phyloP scores from a whole-genome alignment of 2,797 vertebrate genomes.

The Sebastes kiyomatsui region DNA sequence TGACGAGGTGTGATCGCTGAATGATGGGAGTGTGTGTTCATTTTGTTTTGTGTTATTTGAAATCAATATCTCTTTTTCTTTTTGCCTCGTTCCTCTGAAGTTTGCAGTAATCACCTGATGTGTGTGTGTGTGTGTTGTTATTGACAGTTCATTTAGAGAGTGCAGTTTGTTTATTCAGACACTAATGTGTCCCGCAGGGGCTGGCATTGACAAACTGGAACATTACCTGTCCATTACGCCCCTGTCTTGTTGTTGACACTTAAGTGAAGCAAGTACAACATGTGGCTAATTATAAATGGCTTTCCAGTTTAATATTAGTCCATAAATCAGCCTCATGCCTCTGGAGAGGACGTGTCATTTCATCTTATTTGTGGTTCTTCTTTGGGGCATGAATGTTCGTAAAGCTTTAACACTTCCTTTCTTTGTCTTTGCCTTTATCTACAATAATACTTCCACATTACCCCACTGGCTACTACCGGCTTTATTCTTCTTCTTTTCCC shows the following conservation, averaged over 20 bases:
- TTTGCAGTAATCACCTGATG: not conserved
- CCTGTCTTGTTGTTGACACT: not conserved
- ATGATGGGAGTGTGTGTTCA: not conserved
- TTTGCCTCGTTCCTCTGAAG: not conserved
- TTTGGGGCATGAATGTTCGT: not conserved
- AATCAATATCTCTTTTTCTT: slow-evolving; percentile 3
- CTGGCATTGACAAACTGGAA: slow-evolving; percentile 16
- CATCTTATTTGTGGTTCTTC: not conserved
- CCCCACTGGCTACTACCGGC: not conserved
- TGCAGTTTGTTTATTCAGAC: slow-evolving; percentile 4
- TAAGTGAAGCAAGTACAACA: not conserved
- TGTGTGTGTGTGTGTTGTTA: not conserved
- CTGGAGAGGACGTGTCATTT: not conserved
- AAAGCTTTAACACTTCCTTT: not conserved
- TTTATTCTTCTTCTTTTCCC: not conserved
- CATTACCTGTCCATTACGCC: slow-evolving; percentile 10
- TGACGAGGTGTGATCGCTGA: slow-evolving; percentile 15
- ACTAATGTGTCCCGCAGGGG: not conserved
- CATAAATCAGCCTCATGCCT: not conserved
- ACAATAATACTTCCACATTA: not conserved
- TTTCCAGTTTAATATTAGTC: not conserved
- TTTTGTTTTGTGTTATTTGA: slow-evolving; percentile 17
- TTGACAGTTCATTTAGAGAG: slow-evolving; percentile 14
- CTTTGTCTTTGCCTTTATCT: not conserved
- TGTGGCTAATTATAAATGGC: not conserved